Evolutionary conservation across 2,888 invertebrate genomes (phyloP).

Genomic region (Oxycera nigricornis): DNA sequence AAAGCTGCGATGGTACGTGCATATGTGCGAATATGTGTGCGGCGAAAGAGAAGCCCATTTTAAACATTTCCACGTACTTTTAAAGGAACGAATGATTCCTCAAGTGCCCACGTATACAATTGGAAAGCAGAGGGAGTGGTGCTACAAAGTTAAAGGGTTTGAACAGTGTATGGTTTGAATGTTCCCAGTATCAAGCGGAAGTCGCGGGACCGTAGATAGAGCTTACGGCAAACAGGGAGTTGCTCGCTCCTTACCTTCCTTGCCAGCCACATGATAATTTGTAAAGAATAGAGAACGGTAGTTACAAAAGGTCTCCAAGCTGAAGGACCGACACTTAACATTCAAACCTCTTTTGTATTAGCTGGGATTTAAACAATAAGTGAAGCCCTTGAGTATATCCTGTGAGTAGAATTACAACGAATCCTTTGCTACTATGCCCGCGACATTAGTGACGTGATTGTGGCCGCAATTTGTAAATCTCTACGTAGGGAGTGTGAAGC

Average conservation of each 20-base stretch:
- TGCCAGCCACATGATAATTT: conserved; percentile 34
- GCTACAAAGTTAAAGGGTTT: not conserved
- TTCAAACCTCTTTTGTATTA: conserved; percentile 44
- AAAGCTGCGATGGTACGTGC: not conserved
- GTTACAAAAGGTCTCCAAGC: conserved; percentile 42
- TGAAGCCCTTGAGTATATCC: conserved; percentile 44
- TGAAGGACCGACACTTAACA: conserved; percentile 46
- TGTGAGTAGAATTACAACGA: conserved; percentile 42
- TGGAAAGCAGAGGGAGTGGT: not conserved
- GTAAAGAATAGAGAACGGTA: conserved; percentile 36
- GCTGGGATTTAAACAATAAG: conserved; percentile 43
- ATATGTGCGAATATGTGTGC: not conserved
- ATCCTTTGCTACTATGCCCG: conserved; percentile 13
- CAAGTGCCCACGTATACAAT: not conserved
- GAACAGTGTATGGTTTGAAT: not conserved
- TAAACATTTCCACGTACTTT: conserved; percentile 7
- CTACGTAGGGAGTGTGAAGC: not conserved
- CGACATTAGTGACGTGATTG: conserved; percentile 31
- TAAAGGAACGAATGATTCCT: conserved; percentile 24
- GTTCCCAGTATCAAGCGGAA: too few relatives aligned
- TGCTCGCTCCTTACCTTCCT: not conserved
- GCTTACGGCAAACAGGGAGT: not conserved
- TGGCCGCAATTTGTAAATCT: conserved; percentile 28
- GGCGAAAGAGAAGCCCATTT: not conserved
- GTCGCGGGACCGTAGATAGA: too few relatives aligned